These are phyloP conservation scores for Penaeus monodon DNA, from an alignment of 2,888 invertebrate genomes.

Conservation along the genomic window DNA sequence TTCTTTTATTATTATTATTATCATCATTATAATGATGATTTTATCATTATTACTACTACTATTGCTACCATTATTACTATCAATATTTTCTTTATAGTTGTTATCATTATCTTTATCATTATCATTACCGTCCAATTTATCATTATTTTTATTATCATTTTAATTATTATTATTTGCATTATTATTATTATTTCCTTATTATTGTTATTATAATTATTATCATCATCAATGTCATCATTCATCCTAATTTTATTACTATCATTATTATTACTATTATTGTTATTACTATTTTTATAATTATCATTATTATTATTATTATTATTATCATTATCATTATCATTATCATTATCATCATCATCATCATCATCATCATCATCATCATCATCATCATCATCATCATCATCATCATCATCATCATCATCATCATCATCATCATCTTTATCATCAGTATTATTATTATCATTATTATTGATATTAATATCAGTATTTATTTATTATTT, in stretches of 20 bases:
- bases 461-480: too few relatives aligned
- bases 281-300: background rate
- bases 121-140: background rate
- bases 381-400: too few relatives aligned
- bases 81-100: background rate
- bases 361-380: too few relatives aligned
- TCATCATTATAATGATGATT: background rate
- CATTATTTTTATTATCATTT: background rate
- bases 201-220: background rate
- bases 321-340: background rate
- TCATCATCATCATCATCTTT: too few relatives aligned
- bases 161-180: background rate
- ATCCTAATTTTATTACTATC: too few relatives aligned
- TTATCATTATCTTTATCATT: background rate
- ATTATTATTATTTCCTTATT: background rate
- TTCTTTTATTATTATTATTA: background rate
- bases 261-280: background rate
- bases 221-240: too few relatives aligned
- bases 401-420: too few relatives aligned
- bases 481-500: too few relatives aligned
- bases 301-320: background rate
- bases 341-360: too few relatives aligned
- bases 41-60: background rate
- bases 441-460: too few relatives aligned
- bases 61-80: background rate